These are phyloP conservation scores for Callaeas wilsoni DNA, from an alignment of 2,113 vertebrate species.

Conservation along the genomic window DNA sequence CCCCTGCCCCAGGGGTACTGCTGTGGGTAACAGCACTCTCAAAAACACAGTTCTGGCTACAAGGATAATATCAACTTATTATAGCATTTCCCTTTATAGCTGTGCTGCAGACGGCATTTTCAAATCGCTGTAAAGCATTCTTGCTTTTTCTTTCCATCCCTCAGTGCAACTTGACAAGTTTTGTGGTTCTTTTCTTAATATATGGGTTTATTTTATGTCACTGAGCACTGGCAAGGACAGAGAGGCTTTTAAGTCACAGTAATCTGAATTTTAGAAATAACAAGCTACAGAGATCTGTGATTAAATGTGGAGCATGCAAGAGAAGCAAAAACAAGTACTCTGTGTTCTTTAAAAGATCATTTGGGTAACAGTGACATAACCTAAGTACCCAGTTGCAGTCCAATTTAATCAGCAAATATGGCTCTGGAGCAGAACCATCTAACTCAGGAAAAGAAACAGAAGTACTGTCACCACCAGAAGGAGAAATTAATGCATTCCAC, in stretches of 20 bases:
- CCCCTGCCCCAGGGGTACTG: accelerated
- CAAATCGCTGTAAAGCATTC: not conserved
- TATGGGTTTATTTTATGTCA: not conserved
- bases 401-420: conserved; percentile 31
- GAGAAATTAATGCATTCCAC: conserved; percentile 45
- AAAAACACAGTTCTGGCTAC: not conserved
- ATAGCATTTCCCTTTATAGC: not conserved
- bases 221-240: not conserved
- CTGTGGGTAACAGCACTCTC: not conserved
- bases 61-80: not conserved
- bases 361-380: conserved; percentile 29
- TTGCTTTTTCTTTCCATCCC: not conserved
- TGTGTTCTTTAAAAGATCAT: conserved; percentile 39
- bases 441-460: conserved; percentile 34
- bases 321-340: conserved; percentile 30
- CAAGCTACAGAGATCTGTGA: not conserved
- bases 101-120: not conserved
- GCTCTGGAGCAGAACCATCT: conserved; percentile 26
- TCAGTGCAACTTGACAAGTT: not conserved
- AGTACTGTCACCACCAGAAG: not conserved
- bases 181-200: not conserved
- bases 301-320: not conserved
- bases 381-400: not conserved
- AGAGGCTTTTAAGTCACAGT: conserved; percentile 3
- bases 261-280: conserved; percentile 42